These are phyloP conservation scores for Manis pentadactyla DNA, from an alignment of 2,797 vertebrate genomes.

Conservation along the genomic window DNA sequence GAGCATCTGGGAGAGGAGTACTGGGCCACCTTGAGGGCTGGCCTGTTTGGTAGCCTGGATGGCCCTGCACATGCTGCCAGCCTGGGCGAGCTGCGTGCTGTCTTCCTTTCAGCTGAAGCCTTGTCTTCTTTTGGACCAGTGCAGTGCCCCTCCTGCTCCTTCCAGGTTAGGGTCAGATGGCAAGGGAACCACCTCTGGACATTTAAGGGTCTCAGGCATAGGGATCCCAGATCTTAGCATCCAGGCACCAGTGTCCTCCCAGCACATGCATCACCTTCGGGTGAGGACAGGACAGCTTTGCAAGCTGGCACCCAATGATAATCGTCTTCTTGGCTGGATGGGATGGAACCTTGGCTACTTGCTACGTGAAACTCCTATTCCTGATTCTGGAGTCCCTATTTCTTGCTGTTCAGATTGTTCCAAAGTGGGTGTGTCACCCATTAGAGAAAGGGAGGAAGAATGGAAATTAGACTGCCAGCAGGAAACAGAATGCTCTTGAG, in stretches of 20 bases:
- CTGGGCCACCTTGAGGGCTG: neutral
- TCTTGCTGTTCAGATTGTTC: neutral
- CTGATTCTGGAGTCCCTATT: neutral
- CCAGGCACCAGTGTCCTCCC: no score
- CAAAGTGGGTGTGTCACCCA: neutral
- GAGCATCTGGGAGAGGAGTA: neutral
- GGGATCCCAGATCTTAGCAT: neutral
- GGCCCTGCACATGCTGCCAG: neutral
- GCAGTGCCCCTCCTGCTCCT: neutral
- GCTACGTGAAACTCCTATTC: neutral
- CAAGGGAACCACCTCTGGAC: neutral
- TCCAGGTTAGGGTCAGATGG: neutral
- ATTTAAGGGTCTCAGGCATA: neutral
- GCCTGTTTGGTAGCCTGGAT: neutral
- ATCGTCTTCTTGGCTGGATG: neutral
- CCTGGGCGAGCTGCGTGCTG: neutral
- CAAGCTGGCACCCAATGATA: neutral
- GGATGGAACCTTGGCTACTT: neutral
- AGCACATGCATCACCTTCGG: neutral
- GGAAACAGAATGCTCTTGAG: neutral
- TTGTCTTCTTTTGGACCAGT: neutral
- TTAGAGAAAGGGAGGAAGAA: neutral
- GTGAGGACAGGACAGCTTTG: neutral
- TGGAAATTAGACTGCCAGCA: neutral
- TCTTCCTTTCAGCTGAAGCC: neutral